A percentile compares a stretch with the other conserved stretches of the same genome.
These are phyloP conservation scores for Martes martes DNA, from an alignment of 2,113 vertebrate genomes.

Conservation along the genomic window DNA sequence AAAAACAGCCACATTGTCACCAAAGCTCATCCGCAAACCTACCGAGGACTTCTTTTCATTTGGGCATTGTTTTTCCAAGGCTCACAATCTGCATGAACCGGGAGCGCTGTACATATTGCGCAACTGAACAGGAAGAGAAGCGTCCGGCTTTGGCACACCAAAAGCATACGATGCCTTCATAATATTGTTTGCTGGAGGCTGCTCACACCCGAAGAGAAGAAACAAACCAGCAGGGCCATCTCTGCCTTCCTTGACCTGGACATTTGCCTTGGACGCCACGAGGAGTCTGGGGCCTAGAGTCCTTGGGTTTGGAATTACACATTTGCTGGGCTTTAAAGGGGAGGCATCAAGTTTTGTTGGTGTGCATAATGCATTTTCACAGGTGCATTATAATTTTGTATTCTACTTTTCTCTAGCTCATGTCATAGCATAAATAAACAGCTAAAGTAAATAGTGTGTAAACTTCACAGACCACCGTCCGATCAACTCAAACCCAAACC, in stretches of 20 bases:
- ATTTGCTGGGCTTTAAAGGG: neutral
- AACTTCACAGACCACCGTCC: neutral
- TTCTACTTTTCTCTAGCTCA: neutral
- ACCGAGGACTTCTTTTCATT: neutral
- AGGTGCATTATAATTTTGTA: neutral
- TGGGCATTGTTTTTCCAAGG: neutral
- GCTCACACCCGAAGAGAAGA: neutral
- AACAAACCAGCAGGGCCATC: neutral
- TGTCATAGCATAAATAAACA: neutral
- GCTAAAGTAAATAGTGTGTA: constrained; percentile 19
- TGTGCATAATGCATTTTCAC: neutral
- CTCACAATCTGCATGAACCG: neutral
- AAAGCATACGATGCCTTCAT: neutral
- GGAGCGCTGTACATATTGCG: neutral
- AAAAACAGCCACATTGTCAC: neutral
- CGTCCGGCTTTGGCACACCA: neutral
- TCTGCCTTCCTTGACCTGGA: neutral
- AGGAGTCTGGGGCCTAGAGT: neutral
- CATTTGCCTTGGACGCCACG: neutral
- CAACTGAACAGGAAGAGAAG: neutral
- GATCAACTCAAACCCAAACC: constrained; percentile 45
- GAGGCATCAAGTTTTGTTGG: neutral
- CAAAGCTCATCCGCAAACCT: neutral
- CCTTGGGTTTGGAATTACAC: neutral
- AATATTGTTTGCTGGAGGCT: neutral